A percentile compares a stretch with the other conserved stretches of the same genome.
These are phyloP conservation scores for Origma solitaria DNA, from an alignment of 2,113 vertebrate species.

Conservation along the genomic window DNA sequence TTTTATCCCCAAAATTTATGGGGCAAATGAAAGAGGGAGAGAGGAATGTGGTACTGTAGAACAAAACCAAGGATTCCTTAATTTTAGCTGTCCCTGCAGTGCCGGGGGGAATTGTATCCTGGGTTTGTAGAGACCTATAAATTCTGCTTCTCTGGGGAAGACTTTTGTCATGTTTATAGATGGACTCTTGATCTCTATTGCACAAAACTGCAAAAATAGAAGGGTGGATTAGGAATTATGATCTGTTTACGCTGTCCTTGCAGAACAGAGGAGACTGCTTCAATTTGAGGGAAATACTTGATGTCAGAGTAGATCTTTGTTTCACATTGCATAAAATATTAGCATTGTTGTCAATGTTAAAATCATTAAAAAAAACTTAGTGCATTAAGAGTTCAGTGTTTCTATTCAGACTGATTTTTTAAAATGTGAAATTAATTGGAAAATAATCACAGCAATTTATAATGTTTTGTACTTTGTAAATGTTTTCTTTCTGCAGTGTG, in stretches of 20 bases:
- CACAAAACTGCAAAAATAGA: background rate
- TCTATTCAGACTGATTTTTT: background rate
- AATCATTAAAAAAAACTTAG: fast-evolving
- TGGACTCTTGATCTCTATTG: background rate
- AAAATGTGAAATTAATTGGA: background rate
- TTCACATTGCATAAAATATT: background rate
- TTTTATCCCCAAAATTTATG: background rate
- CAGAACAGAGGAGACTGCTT: background rate
- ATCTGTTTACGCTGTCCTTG: background rate
- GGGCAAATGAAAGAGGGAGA: background rate
- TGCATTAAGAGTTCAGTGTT: background rate
- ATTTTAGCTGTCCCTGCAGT: background rate
- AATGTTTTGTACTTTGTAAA: background rate
- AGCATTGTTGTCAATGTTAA: background rate
- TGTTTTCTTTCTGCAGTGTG: constrained; percentile 74
- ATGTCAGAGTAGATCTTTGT: background rate
- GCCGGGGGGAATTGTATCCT: background rate
- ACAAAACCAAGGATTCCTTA: background rate
- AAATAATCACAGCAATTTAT: background rate
- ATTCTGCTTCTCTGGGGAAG: background rate
- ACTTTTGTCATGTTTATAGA: background rate
- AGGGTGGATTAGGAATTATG: background rate
- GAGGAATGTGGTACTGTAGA: background rate
- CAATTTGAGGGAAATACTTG: background rate
- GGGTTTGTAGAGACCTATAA: background rate